Evolutionary conservation across 2,888 invertebrate genomes (phyloP).

Genomic region (Craniophora ligustri): DNA sequence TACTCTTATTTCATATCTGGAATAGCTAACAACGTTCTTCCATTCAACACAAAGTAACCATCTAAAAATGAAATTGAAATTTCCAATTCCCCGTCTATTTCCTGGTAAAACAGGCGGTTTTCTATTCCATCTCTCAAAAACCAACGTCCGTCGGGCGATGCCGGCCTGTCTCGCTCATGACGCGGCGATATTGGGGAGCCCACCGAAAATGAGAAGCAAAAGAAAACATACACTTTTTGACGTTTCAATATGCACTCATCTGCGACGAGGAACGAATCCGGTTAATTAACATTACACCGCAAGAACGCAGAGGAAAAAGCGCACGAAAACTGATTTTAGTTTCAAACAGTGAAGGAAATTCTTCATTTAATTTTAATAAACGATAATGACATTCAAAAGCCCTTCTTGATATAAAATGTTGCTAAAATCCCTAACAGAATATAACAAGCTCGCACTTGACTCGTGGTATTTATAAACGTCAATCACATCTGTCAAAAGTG

Average conservation of each 20-base stretch:
- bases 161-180: constrained; percentile 78
- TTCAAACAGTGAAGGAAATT: constrained; percentile 12
- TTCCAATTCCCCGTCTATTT: constrained; percentile 83
- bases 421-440: constrained; percentile 68
- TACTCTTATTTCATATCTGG: constrained; percentile 33
- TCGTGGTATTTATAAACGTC: constrained; percentile 85
- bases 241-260: constrained; percentile 87
- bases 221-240: constrained; percentile 83
- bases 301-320: constrained; percentile 25
- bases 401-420: constrained; percentile 76
- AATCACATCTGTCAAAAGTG: constrained; percentile 86
- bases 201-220: constrained; percentile 85
- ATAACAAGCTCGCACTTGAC: constrained; percentile 83
- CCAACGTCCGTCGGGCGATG: constrained; percentile 66
- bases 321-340: constrained; percentile 23
- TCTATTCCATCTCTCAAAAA: constrained; percentile 80
- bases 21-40: constrained; percentile 57
- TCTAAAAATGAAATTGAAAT: constrained; percentile 79
- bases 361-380: constrained; percentile 39
- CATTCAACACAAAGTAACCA: constrained; percentile 73
- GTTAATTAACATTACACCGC: constrained; percentile 70
- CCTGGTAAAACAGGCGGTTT: constrained; percentile 81
- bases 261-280: constrained; percentile 62
- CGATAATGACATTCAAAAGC: constrained; percentile 70
- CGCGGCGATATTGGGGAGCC: constrained; percentile 81